A percentile compares a stretch with the other conserved stretches of the same genome.
These are phyloP conservation scores for Tapirus indicus DNA, from an alignment of 2,797 vertebrate genomes.

Conservation along the genomic window DNA sequence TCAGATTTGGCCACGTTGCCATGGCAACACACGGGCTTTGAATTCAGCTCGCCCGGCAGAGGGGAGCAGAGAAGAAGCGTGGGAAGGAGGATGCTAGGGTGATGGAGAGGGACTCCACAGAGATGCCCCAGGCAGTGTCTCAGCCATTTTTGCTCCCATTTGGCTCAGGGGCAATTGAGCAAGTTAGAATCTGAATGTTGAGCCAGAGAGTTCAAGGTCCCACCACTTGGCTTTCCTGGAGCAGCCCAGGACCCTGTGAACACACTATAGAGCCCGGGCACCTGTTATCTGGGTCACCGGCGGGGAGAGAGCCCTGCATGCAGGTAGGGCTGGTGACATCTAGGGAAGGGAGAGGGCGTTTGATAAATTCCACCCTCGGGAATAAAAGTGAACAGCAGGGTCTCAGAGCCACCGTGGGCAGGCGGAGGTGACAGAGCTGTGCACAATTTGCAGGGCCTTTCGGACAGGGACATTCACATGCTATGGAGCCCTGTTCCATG, in stretches of 20 bases:
- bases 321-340: background rate
- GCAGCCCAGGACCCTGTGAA: background rate
- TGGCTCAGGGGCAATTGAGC: background rate
- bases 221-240: background rate
- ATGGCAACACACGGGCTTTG: background rate
- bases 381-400: accelerated
- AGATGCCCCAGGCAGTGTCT: too few species aligned
- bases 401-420: accelerated
- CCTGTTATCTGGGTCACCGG: background rate
- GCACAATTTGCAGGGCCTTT: background rate
- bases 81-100: accelerated
- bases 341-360: background rate
- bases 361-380: background rate
- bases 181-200: too few species aligned
- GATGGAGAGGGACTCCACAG: background rate
- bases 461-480: too few species aligned
- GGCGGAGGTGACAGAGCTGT: background rate
- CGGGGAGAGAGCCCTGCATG: too few species aligned
- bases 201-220: too few species aligned
- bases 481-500: background rate
- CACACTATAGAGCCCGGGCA: too few species aligned
- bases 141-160: background rate
- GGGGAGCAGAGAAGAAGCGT: accelerated
- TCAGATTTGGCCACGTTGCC: background rate
- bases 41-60: background rate